Evolutionary conservation across 2,888 invertebrate species (phyloP).

Genomic region (Andrena bicolor): DNA sequence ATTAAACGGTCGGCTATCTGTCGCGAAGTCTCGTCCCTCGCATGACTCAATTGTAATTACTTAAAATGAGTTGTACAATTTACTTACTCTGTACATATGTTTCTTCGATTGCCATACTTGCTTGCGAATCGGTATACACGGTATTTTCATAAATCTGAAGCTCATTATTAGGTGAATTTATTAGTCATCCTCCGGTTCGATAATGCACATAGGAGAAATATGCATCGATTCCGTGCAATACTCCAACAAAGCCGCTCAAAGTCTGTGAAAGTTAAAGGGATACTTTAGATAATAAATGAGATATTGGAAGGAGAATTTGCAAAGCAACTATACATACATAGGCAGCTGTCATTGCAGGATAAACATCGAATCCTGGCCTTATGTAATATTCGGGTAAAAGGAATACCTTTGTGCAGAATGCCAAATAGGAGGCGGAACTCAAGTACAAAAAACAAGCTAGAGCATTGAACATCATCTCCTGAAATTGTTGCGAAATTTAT

Average conservation of each 20-base stretch:
- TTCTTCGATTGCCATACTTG: neutral
- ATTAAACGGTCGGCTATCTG: neutral
- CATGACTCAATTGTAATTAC: neutral
- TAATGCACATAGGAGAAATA: constrained; percentile 91
- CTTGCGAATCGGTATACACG: neutral
- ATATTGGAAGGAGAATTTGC: no score
- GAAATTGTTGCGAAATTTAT: constrained; percentile 75
- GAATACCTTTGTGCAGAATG: constrained; percentile 91
- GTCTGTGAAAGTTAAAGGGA: constrained; percentile 88
- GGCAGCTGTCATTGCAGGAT: constrained; percentile 95
- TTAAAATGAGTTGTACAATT: neutral
- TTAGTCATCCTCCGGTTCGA: constrained; percentile 87
- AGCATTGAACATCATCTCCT: constrained; percentile 93
- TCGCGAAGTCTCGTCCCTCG: neutral
- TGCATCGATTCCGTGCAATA: constrained; percentile 92
- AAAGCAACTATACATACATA: constrained; percentile 89
- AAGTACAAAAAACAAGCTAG: constrained; percentile 92
- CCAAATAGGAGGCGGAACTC: constrained; percentile 92
- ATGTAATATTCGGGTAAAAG: constrained; percentile 91
- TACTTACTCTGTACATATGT: neutral
- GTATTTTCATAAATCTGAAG: neutral
- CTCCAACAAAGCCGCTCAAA: constrained; percentile 91
- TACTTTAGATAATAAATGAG: neutral
- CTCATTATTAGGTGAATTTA: neutral
- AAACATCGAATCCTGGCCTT: constrained; percentile 92